Evolutionary conservation across 2,888 invertebrate species (phyloP).

Genomic region (Melinaea marsaeus): DNA sequence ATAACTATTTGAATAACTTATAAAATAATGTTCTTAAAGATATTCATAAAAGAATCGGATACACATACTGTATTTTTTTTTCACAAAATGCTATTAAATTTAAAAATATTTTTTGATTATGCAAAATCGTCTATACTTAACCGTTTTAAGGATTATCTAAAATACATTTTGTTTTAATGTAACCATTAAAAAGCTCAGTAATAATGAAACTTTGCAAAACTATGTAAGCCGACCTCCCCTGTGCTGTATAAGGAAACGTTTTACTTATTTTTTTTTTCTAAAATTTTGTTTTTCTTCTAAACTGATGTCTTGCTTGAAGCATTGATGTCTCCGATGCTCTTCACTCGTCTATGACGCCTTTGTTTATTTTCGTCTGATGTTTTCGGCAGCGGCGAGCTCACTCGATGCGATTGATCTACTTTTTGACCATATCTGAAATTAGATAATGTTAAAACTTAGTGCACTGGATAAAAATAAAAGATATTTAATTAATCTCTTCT

Average conservation of each 20-base stretch:
- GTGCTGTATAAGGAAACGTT: background rate
- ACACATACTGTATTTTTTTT: background rate
- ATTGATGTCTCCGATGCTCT: constrained; percentile 87
- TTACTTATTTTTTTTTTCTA: too few relatives aligned
- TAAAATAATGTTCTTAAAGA: background rate
- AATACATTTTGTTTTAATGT: background rate
- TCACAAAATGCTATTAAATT: constrained; percentile 1
- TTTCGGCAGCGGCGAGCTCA: constrained; percentile 70
- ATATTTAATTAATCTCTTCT: too few relatives aligned
- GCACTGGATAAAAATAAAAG: too few relatives aligned
- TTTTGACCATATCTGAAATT: constrained; percentile 62
- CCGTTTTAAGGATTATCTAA: background rate
- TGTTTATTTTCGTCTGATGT: constrained; percentile 73
- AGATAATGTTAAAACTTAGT: too few relatives aligned
- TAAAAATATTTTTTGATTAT: constrained; percentile 1
- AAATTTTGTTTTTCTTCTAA: constrained; percentile 33
- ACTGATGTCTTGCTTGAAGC: constrained; percentile 71
- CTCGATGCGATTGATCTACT: constrained; percentile 67
- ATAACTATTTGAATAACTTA: background rate
- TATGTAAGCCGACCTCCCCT: too few relatives aligned
- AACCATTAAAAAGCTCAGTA: constrained; percentile 17
- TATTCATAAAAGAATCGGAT: constrained; percentile 1
- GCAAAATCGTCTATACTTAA: constrained; percentile 1
- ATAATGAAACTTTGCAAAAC: too few relatives aligned
- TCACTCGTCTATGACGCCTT: constrained; percentile 81